Conservation (phyloP, 2,888 invertebrate species). For the Apotomis capreana region DNA sequence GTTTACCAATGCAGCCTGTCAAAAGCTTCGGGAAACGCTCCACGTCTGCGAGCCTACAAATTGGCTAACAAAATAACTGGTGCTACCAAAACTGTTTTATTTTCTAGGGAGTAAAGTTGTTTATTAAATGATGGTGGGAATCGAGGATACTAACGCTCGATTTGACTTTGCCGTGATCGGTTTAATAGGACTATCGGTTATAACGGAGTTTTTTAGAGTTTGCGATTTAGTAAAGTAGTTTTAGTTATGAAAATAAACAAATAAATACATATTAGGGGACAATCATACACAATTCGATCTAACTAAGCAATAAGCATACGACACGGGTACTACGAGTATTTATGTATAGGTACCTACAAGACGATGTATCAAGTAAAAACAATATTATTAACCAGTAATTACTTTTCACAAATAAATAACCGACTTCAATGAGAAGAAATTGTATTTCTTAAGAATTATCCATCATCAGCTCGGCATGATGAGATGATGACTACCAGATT, state of each 20-base stretch:
- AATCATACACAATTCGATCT: no score
- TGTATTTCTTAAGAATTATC: no score
- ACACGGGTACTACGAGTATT: no score
- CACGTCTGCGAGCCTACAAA: slow-evolving; percentile 63
- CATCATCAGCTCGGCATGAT: no score
- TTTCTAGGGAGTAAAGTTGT: slow-evolving; percentile 42
- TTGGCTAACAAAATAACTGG: slow-evolving; percentile 54
- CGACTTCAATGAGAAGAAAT: no score
- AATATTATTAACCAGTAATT: no score
- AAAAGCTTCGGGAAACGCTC: slow-evolving; percentile 75
- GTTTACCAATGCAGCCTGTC: slow-evolving; percentile 72
- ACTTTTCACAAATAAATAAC: no score
- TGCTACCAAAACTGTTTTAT: slow-evolving; percentile 40
- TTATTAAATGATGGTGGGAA: slow-evolving; percentile 37
- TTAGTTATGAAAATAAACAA: background rate
- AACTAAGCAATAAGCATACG: no score
- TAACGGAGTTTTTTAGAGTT: slow-evolving; percentile 23
- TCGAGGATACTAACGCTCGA: slow-evolving; percentile 54
- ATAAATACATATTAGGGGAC: no score
- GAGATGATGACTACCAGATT: no score
- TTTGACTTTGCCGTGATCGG: slow-evolving; percentile 61
- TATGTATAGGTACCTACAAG: no score
- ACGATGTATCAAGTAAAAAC: no score
- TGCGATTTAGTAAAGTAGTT: background rate
- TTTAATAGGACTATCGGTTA: slow-evolving; percentile 49